A percentile compares a stretch with the other conserved stretches of the same genome.
Conservation (phyloP, 2,888 invertebrate species). For the Drosophila austrosaltans region DNA sequence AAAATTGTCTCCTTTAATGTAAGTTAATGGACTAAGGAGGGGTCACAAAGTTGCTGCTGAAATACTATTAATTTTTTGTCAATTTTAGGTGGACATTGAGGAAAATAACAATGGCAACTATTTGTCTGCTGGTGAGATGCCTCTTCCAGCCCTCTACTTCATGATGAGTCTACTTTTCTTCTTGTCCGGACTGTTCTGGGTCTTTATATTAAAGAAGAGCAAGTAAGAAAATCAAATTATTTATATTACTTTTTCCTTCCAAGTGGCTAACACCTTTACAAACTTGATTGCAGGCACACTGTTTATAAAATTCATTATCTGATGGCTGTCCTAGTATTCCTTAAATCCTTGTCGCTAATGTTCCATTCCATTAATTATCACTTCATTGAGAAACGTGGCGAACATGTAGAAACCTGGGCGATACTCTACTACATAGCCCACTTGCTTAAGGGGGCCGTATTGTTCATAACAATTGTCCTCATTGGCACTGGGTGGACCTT, state of each 20-base stretch:
- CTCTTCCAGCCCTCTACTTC: slow-evolving; percentile 95
- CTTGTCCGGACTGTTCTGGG: slow-evolving; percentile 95
- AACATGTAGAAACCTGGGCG: slow-evolving; percentile 98
- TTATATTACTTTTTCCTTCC: background rate
- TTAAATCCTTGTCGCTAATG: slow-evolving; percentile 95
- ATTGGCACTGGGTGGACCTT: slow-evolving; percentile 99
- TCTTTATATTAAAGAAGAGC: slow-evolving; percentile 92
- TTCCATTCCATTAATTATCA: slow-evolving; percentile 98
- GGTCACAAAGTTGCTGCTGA: background rate
- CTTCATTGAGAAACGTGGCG: slow-evolving; percentile 95
- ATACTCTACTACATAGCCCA: slow-evolving; percentile 99
- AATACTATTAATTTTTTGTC: background rate
- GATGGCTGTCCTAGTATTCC: slow-evolving; percentile 96
- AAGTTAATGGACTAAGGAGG: slow-evolving; percentile 76
- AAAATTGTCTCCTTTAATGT: slow-evolving; percentile 87
- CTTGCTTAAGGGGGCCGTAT: slow-evolving; percentile 95
- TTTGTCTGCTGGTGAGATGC: slow-evolving; percentile 98
- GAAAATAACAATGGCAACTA: slow-evolving; percentile 94
- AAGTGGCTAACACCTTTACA: background rate
- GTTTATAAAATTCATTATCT: slow-evolving; percentile 98
- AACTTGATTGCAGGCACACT: slow-evolving; percentile 85
- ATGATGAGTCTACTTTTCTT: slow-evolving; percentile 96
- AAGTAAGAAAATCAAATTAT: slow-evolving; percentile 84
- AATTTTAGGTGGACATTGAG: slow-evolving; percentile 90
- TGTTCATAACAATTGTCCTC: slow-evolving; percentile 97